phyloP scores from a whole-genome alignment of 1,140 invertebrate genomes.

The Episyrphus balteatus region DNA sequence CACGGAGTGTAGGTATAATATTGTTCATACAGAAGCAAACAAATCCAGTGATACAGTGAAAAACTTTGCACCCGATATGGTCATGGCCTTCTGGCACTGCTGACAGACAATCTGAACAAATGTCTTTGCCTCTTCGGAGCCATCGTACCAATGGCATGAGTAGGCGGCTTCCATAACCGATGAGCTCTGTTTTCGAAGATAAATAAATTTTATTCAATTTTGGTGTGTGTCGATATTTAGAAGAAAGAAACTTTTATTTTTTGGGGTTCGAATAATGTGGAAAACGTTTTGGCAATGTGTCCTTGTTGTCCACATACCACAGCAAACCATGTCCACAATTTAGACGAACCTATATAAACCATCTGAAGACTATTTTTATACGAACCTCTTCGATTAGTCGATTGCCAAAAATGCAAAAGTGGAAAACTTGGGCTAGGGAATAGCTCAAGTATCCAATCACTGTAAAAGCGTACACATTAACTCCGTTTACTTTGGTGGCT shows the following conservation, averaged over 20 bases:
- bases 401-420: conserved; percentile 77
- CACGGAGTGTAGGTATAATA: not conserved
- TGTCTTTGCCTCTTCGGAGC: conserved; percentile 76
- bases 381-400: conserved; percentile 71
- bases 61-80: conserved; percentile 76
- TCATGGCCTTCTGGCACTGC: conserved; percentile 77
- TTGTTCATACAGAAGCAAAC: conserved; percentile 62
- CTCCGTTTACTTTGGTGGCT: conserved; percentile 67
- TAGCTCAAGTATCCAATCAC: conserved; percentile 68
- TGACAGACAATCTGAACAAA: conserved; percentile 85
- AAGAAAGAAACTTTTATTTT: no score
- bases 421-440: conserved; percentile 67
- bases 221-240: no score
- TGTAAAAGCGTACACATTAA: conserved; percentile 62
- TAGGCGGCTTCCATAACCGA: conserved; percentile 82
- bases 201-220: not conserved
- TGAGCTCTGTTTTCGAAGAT: conserved; percentile 51
- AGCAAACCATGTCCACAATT: not conserved
- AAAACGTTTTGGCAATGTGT: not conserved
- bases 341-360: no score
- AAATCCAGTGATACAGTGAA: conserved; percentile 76
- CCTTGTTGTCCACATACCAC: not conserved
- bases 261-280: no score
- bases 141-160: conserved; percentile 78
- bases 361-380: conserved; percentile 1